Evolutionary conservation across 35 echinoderm and acorn worm species (phyloP), one percentile per base, ranked within the genome.

Genomic region (Ophiothrix spiculata): DNA sequence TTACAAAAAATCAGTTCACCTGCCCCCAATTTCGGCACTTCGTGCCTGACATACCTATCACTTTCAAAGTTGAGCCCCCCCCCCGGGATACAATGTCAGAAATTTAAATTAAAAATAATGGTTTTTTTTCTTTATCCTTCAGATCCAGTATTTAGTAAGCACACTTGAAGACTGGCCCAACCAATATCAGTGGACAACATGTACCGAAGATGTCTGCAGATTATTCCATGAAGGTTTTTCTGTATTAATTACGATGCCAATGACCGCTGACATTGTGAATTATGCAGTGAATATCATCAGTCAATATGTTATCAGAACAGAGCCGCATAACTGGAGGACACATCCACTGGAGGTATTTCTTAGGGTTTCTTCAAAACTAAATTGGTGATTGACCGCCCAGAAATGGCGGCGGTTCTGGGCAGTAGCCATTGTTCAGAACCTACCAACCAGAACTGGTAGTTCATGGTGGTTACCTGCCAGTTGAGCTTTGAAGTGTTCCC

Each of bases 261-360:
- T 90, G 23, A 80, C 56, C 35, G 31, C 54, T 85, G 69, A 87
- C 1, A 74, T 73, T 56, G 69, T 64, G 36, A 83, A 75, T 64
- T 95, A 82, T 79, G 89, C 89, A 13, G 89, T 85, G 0, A 95
- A 95, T 73, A 85, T 95, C 21, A 90, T 91, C 76, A 42, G 89
- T 77, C 93, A 95, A 75, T 91, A 74, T 56, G 85, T 95, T 8
- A 85, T 87, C 4, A 75, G 88, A 38, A 4, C 88, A 41, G 85
- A 87, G 56, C 93, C 93, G 34, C 83, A 75, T 38, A 95, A 95
- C 76, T 95, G 93, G 93, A 87, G 86, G 56, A 54, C 89, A 69
- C 84, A 90, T 35, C 93, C 93, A 21, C 54, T 79, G 74, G 74
- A 49, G 80, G 93, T 94, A 78, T 19, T 36, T 19, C 35, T 19